Conservation (phyloP, 2,797 vertebrate genomes). For the Emydoidea blandingii region DNA sequence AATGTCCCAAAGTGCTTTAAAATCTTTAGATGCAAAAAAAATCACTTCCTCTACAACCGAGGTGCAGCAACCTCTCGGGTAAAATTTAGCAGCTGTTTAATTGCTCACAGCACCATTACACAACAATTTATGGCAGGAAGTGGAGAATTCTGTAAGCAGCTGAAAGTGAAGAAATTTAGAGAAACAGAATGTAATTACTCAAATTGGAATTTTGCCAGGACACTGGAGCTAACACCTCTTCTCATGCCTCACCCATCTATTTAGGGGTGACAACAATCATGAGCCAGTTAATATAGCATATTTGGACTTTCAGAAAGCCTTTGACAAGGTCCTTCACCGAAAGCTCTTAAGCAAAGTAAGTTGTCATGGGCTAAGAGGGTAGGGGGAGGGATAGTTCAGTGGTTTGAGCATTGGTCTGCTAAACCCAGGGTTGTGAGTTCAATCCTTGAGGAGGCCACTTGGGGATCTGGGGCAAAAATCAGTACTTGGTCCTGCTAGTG, state of each 20-base stretch:
- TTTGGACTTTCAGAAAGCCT: neutral
- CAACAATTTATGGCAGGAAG: neutral
- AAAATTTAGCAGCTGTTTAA: constrained; percentile 49
- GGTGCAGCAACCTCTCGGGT: constrained; percentile 1
- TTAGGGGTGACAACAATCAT: neutral
- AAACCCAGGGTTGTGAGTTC: too few relatives aligned
- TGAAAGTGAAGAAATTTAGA: neutral
- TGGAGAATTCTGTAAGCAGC: neutral
- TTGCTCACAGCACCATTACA: neutral
- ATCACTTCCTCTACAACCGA: neutral
- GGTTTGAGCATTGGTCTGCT: too few relatives aligned
- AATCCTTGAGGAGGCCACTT: too few relatives aligned
- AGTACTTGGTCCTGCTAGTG: too few relatives aligned
- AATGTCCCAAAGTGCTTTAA: constrained; percentile 20
- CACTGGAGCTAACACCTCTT: accelerated
- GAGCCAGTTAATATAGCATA: neutral
- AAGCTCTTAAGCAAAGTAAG: neutral
- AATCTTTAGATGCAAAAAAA: constrained; percentile 33
- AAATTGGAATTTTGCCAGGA: neutral
- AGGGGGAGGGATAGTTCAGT: too few relatives aligned
- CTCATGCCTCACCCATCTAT: neutral
- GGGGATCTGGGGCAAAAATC: too few relatives aligned
- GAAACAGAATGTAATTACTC: neutral
- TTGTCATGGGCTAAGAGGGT: neutral
- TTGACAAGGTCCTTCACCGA: neutral